phyloP scores from a whole-genome alignment of 2,888 invertebrate genomes.

The Melinopterus prodromus region DNA sequence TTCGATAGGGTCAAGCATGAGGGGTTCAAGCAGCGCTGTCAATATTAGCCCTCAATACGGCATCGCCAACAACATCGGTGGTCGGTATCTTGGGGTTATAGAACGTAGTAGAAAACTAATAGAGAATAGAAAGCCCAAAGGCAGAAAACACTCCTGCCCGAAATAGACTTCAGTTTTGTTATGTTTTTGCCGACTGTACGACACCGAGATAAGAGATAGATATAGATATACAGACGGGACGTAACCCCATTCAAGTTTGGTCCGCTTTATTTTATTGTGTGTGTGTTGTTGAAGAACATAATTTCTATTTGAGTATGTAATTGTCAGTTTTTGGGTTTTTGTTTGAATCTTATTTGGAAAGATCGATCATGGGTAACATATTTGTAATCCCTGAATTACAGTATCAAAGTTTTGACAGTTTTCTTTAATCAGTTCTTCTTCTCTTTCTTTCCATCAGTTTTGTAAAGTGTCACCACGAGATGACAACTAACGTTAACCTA shows the following conservation, averaged over 20 bases:
- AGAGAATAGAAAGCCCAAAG: constrained; percentile 31
- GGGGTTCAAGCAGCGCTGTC: constrained; percentile 73
- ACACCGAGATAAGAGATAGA: not conserved
- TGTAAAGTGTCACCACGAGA: too few species aligned
- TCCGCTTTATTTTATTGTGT: not conserved
- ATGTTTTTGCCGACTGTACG: not conserved
- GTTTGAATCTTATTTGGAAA: too few species aligned
- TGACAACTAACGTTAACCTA: too few species aligned
- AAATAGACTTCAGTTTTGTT: constrained; percentile 6
- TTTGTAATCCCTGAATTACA: too few species aligned
- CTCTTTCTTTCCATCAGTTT: too few species aligned
- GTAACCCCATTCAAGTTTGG: not conserved
- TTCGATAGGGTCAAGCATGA: constrained; percentile 66
- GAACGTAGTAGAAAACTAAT: constrained; percentile 28
- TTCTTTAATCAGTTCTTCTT: too few species aligned
- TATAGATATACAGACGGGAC: not conserved
- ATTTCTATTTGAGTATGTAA: not conserved
- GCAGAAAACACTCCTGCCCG: constrained; percentile 16
- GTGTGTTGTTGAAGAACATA: not conserved
- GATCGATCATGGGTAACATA: too few species aligned
- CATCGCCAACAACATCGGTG: constrained; percentile 70
- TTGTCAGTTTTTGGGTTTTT: too few species aligned
- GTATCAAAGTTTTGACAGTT: too few species aligned
- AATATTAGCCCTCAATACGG: constrained; percentile 72
- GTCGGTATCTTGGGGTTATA: constrained; percentile 57